Base-by-base conservation (phyloP, 2,888 invertebrate species). In the Cephus pygmeus region DNA sequence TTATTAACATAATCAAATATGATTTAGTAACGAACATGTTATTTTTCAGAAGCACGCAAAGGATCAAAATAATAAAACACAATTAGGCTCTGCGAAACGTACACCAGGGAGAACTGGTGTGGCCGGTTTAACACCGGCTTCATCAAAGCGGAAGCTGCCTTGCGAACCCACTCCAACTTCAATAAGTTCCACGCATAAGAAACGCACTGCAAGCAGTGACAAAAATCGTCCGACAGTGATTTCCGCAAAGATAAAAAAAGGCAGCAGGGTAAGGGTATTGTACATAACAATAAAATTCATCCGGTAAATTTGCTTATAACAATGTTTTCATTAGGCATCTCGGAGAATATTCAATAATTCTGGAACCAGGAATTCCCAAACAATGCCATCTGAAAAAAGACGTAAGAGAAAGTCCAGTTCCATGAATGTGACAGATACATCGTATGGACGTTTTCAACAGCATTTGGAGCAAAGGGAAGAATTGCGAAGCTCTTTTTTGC, bases 401-500 rank as follows among this genome's bases (percentile, higher is more conserved):
- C 33, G 71, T 71, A 31, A 34, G 31, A 71, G 71, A 71, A 71
- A 71, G 71, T 34, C 71, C 33, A 34, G 71, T 71, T 34, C 71
- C 12, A 30, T 71, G 11, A 75, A 36, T 23, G 31, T 33, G 35
- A 74, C 35, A 33, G 73, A 33, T 31, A 81, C 88, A 3, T 88
- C 89, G 0, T 91, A 91, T n/a, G 87, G 83, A 75, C 85, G 86
- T 76, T 92, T 92, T 30, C 92, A 94, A 92, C 93, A 93, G 69
- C 90, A 92, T 80, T 92, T 94, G 73, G 92, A 92, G 77, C 92
- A 93, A 68, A 92, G 92, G 68, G 91, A 92, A 75, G 92, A 93
- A 81, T 88, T 93, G 35, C 92, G 94, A 79, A 94, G 94, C 81
- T 94, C 94, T 0, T 90, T 94, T 89, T 91, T 91, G 31, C 88